A percentile compares a stretch with the other conserved stretches of the same genome.
Evolutionary conservation across 2,113 vertebrate genomes (phyloP).

Genomic region (Silurus glanis): DNA sequence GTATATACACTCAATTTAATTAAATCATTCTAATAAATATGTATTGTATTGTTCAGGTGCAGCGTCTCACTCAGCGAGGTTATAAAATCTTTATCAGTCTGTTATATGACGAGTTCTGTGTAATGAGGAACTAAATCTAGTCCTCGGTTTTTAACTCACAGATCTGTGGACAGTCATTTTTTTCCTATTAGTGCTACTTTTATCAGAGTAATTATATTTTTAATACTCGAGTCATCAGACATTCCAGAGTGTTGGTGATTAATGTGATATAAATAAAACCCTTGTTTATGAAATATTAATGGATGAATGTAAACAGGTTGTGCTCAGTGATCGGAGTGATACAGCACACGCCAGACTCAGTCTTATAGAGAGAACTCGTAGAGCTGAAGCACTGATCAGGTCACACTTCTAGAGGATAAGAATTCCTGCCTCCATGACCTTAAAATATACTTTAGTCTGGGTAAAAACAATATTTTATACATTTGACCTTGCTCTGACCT

Average conservation of each 20-base stretch:
- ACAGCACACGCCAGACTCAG: background rate
- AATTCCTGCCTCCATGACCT: background rate
- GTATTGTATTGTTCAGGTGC: too few species aligned
- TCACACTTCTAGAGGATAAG: background rate
- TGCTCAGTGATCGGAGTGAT: too few species aligned
- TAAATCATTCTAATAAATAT: too few species aligned
- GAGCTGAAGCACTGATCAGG: background rate
- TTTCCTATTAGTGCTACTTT: background rate
- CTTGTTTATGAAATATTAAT: too few species aligned
- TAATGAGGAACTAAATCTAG: too few species aligned
- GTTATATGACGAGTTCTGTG: too few species aligned
- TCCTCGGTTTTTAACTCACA: too few species aligned
- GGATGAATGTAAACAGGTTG: too few species aligned
- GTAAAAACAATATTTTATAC: background rate
- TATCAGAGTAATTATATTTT: background rate
- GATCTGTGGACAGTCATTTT: background rate
- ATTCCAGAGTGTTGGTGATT: background rate
- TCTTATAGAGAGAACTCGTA: background rate
- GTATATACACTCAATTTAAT: too few species aligned
- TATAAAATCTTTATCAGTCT: too few species aligned
- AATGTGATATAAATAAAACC: too few species aligned
- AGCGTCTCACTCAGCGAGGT: too few species aligned
- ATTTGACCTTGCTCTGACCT: background rate
- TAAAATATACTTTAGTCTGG: background rate
- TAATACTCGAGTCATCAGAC: background rate